Conservation (phyloP, 2,888 invertebrate species). For the Metacarcinus magister region DNA sequence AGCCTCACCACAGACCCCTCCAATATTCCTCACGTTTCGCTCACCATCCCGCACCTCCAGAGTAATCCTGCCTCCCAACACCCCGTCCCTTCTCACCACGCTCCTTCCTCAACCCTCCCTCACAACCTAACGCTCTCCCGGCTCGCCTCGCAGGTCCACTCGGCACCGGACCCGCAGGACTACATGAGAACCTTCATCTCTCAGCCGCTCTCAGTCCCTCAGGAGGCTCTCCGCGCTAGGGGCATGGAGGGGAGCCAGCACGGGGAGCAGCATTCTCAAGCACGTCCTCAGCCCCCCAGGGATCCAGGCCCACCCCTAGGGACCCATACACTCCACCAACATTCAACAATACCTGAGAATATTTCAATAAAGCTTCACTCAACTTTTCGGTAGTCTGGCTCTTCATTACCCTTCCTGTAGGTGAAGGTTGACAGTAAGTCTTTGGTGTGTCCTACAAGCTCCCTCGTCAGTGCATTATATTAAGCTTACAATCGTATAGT, state of each 20-base stretch:
- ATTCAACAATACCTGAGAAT: constrained; percentile 68
- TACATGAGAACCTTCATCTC: background rate
- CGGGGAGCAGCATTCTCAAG: background rate
- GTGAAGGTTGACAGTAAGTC: background rate
- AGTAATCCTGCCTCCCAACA: background rate
- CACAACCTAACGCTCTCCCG: constrained; percentile 56
- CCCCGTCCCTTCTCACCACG: background rate
- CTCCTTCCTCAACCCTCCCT: background rate
- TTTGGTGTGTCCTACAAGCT: background rate
- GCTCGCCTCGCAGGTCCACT: constrained; percentile 44
- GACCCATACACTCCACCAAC: constrained; percentile 59
- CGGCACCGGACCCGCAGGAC: background rate
- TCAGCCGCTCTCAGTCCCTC: constrained; percentile 21
- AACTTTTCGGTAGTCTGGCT: constrained; percentile 73
- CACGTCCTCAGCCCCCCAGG: constrained; percentile 22
- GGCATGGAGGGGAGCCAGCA: background rate
- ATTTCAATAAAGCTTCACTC: constrained; percentile 75
- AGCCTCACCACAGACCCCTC: background rate
- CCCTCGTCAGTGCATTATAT: background rate
- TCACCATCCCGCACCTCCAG: background rate
- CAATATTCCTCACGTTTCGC: background rate
- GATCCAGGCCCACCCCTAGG: background rate
- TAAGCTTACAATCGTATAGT: background rate
- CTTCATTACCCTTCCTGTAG: constrained; percentile 67
- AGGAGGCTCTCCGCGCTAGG: constrained; percentile 15